phyloP scores from a whole-genome alignment of 35 echinoderm and acorn worm genomes.

The Apostichopus parvimensis region DNA sequence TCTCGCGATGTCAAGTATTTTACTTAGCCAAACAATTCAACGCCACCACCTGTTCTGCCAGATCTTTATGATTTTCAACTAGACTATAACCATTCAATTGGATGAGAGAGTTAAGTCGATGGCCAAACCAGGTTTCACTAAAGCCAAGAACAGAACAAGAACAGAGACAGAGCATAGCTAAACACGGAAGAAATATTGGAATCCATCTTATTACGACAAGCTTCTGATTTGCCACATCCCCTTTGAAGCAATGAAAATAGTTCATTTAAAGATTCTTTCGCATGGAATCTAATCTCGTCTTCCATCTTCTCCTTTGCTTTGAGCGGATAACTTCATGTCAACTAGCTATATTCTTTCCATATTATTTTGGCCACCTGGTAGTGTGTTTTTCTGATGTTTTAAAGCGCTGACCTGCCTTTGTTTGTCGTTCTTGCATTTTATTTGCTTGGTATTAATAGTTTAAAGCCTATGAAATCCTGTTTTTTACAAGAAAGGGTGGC shows the following conservation, averaged over 20 bases:
- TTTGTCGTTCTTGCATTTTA: neutral
- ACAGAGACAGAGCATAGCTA: no score
- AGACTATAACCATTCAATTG: no score
- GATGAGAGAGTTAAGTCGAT: no score
- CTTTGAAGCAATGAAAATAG: neutral
- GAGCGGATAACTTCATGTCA: neutral
- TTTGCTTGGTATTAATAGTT: slow-evolving; percentile 29
- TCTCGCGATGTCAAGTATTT: no score
- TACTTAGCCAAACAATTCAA: no score
- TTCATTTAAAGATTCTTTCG: slow-evolving; percentile 20
- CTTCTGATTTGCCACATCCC: neutral
- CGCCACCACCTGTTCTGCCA: no score
- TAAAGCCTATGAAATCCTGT: neutral
- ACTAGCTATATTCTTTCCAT: neutral
- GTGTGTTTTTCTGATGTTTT: slow-evolving; percentile 30
- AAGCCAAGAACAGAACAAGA: no score
- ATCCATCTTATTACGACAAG: slow-evolving; percentile 13
- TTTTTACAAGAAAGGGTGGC: neutral
- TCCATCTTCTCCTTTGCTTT: neutral
- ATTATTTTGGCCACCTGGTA: neutral
- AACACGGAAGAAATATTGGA: slow-evolving; percentile 14
- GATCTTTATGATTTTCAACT: no score
- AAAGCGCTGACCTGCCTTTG: neutral
- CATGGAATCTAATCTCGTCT: slow-evolving; percentile 20
- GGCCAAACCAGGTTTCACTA: no score